phyloP scores from a whole-genome alignment of 2,888 invertebrate genomes.

The Furcula furcula region DNA sequence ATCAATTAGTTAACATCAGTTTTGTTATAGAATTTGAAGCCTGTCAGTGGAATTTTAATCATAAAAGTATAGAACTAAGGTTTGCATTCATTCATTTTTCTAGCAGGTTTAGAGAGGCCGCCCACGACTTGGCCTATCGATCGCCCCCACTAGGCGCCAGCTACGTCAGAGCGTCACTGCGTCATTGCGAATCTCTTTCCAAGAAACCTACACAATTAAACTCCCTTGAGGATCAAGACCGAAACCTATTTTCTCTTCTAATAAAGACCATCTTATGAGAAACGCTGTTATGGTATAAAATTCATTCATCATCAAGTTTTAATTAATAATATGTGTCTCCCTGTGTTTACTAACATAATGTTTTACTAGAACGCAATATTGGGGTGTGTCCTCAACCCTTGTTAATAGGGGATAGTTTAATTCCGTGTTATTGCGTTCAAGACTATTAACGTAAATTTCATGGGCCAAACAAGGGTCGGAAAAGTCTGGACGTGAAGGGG shows the following conservation, averaged over 20 bases:
- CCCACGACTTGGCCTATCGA: conserved; percentile 65
- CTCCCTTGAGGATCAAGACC: conserved; percentile 38
- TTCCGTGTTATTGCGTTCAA: conserved; percentile 7
- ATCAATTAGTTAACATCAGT: not conserved
- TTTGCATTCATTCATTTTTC: conserved; percentile 41
- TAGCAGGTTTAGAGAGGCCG: conserved; percentile 48
- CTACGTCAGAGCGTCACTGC: conserved; percentile 63
- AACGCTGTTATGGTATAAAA: no score
- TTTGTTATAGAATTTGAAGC: not conserved
- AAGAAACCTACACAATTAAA: conserved; percentile 36
- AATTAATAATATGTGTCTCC: no score
- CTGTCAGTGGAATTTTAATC: conserved; percentile 22
- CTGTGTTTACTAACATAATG: not conserved
- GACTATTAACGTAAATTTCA: conserved; percentile 9
- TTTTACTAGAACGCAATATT: conserved; percentile 4
- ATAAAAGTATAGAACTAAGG: conserved; percentile 36
- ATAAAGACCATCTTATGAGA: no score
- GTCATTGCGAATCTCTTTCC: conserved; percentile 58
- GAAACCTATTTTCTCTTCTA: no score
- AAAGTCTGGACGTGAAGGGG: conserved; percentile 30
- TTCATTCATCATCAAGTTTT: no score
- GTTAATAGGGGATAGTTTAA: conserved; percentile 3
- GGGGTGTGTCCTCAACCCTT: conserved; percentile 3
- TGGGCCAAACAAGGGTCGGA: conserved; percentile 21
- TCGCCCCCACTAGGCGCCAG: conserved; percentile 60